Percentiles rank a stretch among this genome's conserved stretches.
These are phyloP conservation scores for Columba livia DNA, from an alignment of 2,113 vertebrate species.

Conservation along the genomic window DNA sequence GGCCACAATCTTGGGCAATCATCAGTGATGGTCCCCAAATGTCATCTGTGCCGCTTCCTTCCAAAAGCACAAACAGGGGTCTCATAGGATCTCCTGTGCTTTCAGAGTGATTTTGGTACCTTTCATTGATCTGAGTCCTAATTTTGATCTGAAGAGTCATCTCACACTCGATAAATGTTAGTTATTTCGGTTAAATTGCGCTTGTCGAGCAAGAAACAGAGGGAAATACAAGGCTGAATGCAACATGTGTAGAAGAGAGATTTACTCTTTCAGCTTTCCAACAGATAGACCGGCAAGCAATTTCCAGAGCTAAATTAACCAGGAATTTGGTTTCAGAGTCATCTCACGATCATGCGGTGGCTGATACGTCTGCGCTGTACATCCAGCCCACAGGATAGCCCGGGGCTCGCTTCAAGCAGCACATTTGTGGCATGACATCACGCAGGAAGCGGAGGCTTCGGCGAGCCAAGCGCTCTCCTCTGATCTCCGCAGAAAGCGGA, in stretches of 20 bases:
- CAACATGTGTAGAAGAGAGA: fast-evolving
- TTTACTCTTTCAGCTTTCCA: neutral
- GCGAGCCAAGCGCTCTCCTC: neutral
- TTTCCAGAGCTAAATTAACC: neutral
- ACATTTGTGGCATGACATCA: conserved; percentile 48
- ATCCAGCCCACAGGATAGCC: conserved; percentile 19
- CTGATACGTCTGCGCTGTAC: neutral
- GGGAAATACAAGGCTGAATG: neutral
- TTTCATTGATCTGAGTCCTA: neutral
- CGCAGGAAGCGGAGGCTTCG: neutral
- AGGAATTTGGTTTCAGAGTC: conserved; percentile 36
- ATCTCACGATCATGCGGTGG: neutral
- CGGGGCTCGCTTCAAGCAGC: neutral
- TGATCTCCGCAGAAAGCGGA: conserved; percentile 27
- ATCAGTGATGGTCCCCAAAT: neutral
- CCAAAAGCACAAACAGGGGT: neutral
- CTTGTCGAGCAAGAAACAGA: neutral
- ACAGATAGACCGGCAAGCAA: neutral
- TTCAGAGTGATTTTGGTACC: neutral
- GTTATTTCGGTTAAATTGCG: neutral
- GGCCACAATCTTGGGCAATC: neutral
- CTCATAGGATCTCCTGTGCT: neutral
- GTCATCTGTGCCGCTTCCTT: neutral
- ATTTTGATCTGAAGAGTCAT: neutral
- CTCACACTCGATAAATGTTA: neutral